Evolutionary conservation across 2,888 invertebrate species (phyloP).

Genomic region (Yponomeuta evonymella): DNA sequence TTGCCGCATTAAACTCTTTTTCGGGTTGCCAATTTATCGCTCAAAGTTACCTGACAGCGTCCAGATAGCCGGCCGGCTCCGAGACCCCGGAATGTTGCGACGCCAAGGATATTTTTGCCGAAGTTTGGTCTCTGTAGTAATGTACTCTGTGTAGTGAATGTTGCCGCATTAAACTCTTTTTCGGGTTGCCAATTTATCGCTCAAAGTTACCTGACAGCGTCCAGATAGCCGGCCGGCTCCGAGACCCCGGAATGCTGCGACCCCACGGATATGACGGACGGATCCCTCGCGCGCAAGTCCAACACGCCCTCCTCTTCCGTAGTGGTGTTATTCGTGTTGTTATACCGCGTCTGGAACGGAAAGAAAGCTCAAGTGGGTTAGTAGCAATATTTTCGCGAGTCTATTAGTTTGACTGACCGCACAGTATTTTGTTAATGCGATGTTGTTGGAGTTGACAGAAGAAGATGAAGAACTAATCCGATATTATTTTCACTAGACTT

Average conservation of each 20-base stretch:
- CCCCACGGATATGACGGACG: conserved; percentile 68
- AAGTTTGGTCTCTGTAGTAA: too few relatives aligned
- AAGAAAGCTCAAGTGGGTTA: neutral
- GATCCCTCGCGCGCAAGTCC: conserved; percentile 74
- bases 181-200: neutral
- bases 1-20: too few relatives aligned
- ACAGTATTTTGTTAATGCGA: too few relatives aligned
- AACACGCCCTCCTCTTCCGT: conserved; percentile 62
- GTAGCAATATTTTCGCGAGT: too few relatives aligned
- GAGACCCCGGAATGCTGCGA: conserved; percentile 70
- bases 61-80: conserved; percentile 67
- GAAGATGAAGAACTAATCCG: too few relatives aligned
- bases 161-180: too few relatives aligned
- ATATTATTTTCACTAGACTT: too few relatives aligned
- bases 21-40: too few relatives aligned
- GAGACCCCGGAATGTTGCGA: conserved; percentile 70
- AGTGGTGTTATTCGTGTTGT: conserved; percentile 19
- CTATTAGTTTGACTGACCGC: too few relatives aligned
- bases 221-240: conserved; percentile 67
- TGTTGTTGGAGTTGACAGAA: too few relatives aligned
- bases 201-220: conserved; percentile 53
- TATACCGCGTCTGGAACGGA: conserved; percentile 37
- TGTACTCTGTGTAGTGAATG: too few relatives aligned
- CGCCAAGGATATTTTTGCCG: conserved; percentile 52
- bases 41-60: conserved; percentile 60